Percentiles rank a stretch among this genome's conserved stretches.
Evolutionary conservation across 2,113 vertebrate species (phyloP).

Genomic region (Neofelis nebulosa): DNA sequence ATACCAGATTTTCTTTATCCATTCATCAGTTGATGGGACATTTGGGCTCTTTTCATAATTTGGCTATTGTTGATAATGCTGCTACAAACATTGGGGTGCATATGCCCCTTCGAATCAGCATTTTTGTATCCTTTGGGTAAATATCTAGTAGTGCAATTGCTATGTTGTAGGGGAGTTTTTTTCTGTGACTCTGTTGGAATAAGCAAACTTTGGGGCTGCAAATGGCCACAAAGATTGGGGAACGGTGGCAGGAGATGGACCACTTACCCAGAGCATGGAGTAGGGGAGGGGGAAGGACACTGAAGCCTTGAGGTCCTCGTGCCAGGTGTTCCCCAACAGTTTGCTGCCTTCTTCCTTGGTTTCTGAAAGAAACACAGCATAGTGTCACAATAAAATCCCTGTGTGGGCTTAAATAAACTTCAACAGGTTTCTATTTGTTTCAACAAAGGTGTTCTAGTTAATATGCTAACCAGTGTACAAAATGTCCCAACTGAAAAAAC

Average conservation of each 20-base stretch:
- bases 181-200: not conserved
- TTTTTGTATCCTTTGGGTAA: too few relatives aligned
- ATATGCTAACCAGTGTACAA: not conserved
- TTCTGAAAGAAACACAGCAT: not conserved
- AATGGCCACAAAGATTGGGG: rapidly evolving
- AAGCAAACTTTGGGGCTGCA: not conserved
- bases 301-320: not conserved
- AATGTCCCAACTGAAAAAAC: not conserved
- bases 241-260: not conserved
- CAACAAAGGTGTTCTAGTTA: not conserved
- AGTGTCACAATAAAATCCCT: not conserved
- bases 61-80: too few relatives aligned
- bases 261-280: not conserved
- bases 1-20: too few relatives aligned
- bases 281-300: rapidly evolving
- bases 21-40: too few relatives aligned
- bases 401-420: too few relatives aligned
- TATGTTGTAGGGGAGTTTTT: not conserved
- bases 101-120: too few relatives aligned
- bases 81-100: too few relatives aligned
- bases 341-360: not conserved
- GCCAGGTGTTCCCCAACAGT: not conserved
- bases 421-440: not conserved
- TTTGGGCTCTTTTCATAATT: too few relatives aligned
- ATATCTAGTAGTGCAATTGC: too few relatives aligned